Conservation (phyloP, 2,888 invertebrate species). For the Crocallis elinguaria region DNA sequence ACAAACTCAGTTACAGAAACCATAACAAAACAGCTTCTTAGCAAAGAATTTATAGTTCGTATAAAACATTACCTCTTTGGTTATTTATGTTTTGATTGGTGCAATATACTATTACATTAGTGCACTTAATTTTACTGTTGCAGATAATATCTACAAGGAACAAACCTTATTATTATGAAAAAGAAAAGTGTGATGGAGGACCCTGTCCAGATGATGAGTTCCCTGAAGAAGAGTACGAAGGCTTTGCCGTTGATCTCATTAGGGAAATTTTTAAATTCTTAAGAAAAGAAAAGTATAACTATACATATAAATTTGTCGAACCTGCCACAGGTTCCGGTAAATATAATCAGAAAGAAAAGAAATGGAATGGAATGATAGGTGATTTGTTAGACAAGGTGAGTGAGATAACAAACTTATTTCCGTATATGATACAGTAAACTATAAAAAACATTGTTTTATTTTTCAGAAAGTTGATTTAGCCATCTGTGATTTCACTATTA, state of each 20-base stretch:
- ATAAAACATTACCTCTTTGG: no score
- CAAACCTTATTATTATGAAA: slow-evolving; percentile 90
- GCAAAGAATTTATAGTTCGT: slow-evolving; percentile 35
- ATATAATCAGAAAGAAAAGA: slow-evolving; percentile 57
- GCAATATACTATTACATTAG: no score
- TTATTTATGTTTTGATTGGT: no score
- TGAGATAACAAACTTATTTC: neutral
- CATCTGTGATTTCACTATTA: slow-evolving; percentile 93
- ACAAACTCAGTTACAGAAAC: slow-evolving; percentile 73
- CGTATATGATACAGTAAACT: neutral
- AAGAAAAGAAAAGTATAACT: slow-evolving; percentile 68
- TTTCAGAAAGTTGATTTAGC: slow-evolving; percentile 72
- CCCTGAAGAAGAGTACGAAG: slow-evolving; percentile 87
- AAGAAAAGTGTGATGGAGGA: slow-evolving; percentile 61
- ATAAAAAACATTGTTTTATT: neutral
- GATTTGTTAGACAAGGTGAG: slow-evolving; percentile 71
- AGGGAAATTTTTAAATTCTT: slow-evolving; percentile 87
- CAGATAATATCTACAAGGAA: slow-evolving; percentile 87
- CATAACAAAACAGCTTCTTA: slow-evolving; percentile 76
- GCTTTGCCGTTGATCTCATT: slow-evolving; percentile 91
- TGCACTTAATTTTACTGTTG: no score
- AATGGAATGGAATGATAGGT: slow-evolving; percentile 73
- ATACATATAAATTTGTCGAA: slow-evolving; percentile 64
- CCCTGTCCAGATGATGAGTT: slow-evolving; percentile 75
- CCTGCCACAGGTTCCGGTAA: slow-evolving; percentile 57